Conservation (phyloP, 2,888 invertebrate genomes). For the Drosophila subsilvestris region DNA sequence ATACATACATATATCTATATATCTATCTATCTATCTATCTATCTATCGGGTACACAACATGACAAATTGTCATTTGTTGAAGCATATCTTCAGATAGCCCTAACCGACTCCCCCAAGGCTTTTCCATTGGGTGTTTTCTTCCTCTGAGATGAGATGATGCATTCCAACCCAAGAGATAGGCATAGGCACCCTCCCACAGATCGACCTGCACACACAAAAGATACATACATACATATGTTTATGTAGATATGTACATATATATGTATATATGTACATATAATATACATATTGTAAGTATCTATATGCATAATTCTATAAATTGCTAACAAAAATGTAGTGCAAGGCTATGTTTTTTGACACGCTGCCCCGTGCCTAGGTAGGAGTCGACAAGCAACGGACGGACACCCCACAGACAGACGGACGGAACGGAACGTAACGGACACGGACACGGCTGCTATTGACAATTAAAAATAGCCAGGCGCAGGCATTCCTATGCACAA, state of each 20-base stretch:
- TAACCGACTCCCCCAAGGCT: not conserved
- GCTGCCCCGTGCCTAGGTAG: constrained; percentile 32
- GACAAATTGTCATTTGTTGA: not conserved
- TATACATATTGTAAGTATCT: constrained; percentile 18
- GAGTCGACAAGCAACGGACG: constrained; percentile 1
- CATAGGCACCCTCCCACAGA: not conserved
- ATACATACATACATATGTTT: not conserved
- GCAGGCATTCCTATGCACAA: constrained; percentile 45
- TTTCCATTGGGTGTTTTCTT: not conserved
- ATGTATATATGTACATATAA: not conserved
- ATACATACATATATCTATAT: not conserved
- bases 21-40: not conserved
- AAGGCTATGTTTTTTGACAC: constrained; percentile 77
- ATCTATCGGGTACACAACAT: not conserved
- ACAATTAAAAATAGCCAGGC: constrained; percentile 70
- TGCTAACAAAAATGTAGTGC: constrained; percentile 66
- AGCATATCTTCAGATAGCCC: not conserved
- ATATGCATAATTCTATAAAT: constrained; percentile 68
- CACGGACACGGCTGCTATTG: constrained; percentile 55
- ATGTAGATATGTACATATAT: not conserved
- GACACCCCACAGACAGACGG: no score
- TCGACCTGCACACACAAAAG: constrained; percentile 5
- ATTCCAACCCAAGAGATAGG: no score
- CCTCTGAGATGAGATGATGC: not conserved
- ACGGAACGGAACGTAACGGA: constrained; percentile 2